Percentiles rank a stretch among this genome's conserved stretches.
These are phyloP conservation scores for Hippoglossus stenolepis DNA, from an alignment of 2,113 vertebrate species.

Conservation along the genomic window DNA sequence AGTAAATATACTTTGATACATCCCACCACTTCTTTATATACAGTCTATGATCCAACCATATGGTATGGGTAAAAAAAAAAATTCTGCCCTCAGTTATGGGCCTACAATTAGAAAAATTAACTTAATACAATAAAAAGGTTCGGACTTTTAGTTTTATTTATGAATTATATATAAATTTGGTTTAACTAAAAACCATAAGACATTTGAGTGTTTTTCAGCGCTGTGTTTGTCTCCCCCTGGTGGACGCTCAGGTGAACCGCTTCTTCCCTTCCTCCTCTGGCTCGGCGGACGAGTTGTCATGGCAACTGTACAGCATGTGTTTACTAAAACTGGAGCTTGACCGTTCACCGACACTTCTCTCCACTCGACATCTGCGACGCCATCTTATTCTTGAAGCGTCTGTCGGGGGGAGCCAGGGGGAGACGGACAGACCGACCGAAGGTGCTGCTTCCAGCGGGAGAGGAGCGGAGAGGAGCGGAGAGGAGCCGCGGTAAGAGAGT, in stretches of 20 bases:
- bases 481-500: not conserved
- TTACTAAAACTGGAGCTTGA: conserved; percentile 71
- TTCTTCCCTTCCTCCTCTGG: not conserved
- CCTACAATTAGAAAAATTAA: too few relatives aligned
- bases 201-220: not conserved
- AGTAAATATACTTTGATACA: too few relatives aligned
- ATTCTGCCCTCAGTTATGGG: too few relatives aligned
- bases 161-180: too few relatives aligned
- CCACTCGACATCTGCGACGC: conserved; percentile 67
- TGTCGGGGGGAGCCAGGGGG: not conserved
- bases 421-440: not conserved
- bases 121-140: too few relatives aligned
- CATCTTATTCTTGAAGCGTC: conserved; percentile 59
- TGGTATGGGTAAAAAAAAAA: too few relatives aligned
- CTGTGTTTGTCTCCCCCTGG: conserved; percentile 34
- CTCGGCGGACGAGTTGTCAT: conserved; percentile 69
- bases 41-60: too few relatives aligned
- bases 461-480: not conserved
- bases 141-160: too few relatives aligned
- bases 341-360: conserved; percentile 76
- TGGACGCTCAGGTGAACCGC: conserved; percentile 9
- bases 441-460: not conserved
- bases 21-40: too few relatives aligned
- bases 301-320: conserved; percentile 74
- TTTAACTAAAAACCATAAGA: not conserved